Evolutionary conservation across 37 sponge, comb jelly and placozoan species (phyloP), one percentile per base, ranked within the genome.

Genomic region (Diacarnus erythraeanus): DNA sequence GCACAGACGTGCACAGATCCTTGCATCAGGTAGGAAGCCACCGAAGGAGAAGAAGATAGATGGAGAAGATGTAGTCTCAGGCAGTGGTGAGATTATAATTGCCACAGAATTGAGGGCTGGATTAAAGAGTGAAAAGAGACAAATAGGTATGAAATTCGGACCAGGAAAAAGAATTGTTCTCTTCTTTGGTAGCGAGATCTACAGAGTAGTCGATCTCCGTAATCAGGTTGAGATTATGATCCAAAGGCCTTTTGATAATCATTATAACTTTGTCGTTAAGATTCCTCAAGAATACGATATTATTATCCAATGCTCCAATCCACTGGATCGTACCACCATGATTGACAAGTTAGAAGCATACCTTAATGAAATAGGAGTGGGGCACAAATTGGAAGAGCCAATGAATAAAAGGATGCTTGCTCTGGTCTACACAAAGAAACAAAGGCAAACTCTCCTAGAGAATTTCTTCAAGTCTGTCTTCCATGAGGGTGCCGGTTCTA

Each of bases 391-490:
- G 38, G 86, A 87, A 67, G 89, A 88, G 65, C 83, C 82, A 3
- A 58, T 57, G 58, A 82, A 73, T 57, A 76, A 80, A 37, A 43
- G 73, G 8, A 47, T 92, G 64, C 25, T 86, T 71, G 60, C 37
- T 4, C 20, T 74, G 9, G 65, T 75, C 0, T 91, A 85, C 72
- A 95, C 96, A 35, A 86, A 92, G 77, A 85, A 86, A 38, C 61
- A 85, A 0, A 77, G 96, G 18, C 92, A 95, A 75, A 38, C 47
- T 6, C 87, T 92, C 2, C 58, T 95, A 10, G 96, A 91, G 78
- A 66, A 85, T 30, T 95, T 95, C 82, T 89, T 95, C 87, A 91
- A 89, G 74, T 88, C 89, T 0, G 90, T 93, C 9, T 93, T 93
- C 78, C 69, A 65, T 30, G 86, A 91, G 81, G 83, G 71, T 54